Conservation (phyloP, 2,888 invertebrate species). For the Drosophila kuntzei region DNA sequence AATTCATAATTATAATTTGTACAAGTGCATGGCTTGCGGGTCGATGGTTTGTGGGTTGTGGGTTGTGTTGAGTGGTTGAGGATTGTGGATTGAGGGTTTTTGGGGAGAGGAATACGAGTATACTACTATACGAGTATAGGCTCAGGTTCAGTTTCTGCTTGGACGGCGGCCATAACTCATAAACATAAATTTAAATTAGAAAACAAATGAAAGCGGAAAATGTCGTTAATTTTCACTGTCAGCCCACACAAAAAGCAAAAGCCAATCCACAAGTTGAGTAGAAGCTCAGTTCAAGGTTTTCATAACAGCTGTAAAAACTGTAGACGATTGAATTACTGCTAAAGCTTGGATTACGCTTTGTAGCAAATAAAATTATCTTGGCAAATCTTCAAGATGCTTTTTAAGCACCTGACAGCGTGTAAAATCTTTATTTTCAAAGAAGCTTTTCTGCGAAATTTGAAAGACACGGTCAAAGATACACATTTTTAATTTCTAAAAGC, state of each 20-base stretch:
- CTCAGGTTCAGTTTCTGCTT: conserved; percentile 21
- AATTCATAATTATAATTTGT: conserved; percentile 69
- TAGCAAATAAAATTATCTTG: background rate
- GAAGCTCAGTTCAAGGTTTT: conserved; percentile 1
- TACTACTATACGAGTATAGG: conserved; percentile 28
- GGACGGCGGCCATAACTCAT: conserved; percentile 67
- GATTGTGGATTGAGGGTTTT: no score
- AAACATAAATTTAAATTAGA: conserved; percentile 82
- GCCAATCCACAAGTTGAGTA: conserved; percentile 11
- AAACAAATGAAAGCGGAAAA: conserved; percentile 76
- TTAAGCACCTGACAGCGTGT: background rate
- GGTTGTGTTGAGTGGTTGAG: background rate
- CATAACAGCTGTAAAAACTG: conserved; percentile 1
- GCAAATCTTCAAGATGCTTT: background rate
- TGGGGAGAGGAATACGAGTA: background rate
- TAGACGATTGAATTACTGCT: background rate
- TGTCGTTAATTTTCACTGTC: conserved; percentile 65
- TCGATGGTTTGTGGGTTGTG: background rate
- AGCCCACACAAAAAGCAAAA: conserved; percentile 3
- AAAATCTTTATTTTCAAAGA: background rate
- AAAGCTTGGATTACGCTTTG: conserved; percentile 8
- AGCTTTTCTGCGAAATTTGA: background rate
- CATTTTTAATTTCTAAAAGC: background rate
- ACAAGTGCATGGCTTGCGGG: conserved; percentile 44
- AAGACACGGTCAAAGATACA: no score